Evolutionary conservation across 2,888 invertebrate species (phyloP).

Genomic region (Asteroscopus sphinx): DNA sequence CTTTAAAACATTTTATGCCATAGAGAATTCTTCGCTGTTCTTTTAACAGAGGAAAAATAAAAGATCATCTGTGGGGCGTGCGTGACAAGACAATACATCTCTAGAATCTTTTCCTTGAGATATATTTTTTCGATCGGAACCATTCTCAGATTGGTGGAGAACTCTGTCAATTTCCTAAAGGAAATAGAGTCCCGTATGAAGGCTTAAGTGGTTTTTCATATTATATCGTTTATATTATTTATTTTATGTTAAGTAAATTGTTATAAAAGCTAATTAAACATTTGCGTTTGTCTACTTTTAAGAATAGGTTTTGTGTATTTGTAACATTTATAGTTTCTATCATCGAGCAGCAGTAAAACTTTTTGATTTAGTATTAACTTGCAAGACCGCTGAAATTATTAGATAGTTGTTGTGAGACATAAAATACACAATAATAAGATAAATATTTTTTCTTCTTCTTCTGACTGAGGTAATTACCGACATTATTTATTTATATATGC

Average conservation of each 20-base stretch:
- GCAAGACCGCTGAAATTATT: too few species aligned
- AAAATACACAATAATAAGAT: too few species aligned
- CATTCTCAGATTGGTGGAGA: constrained; percentile 54
- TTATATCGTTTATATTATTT: constrained; percentile 4
- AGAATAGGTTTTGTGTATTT: too few species aligned
- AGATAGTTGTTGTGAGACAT: too few species aligned
- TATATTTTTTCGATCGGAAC: constrained; percentile 62
- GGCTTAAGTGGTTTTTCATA: constrained; percentile 19
- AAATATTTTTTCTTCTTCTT: too few species aligned
- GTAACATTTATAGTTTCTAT: too few species aligned
- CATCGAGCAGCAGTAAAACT: too few species aligned
- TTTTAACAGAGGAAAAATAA: constrained; percentile 49
- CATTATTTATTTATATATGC: too few species aligned
- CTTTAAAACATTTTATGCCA: constrained; percentile 42
- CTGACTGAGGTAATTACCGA: too few species aligned
- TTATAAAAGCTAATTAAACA: too few species aligned
- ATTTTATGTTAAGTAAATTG: constrained; percentile 20
- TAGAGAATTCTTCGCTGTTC: constrained; percentile 25
- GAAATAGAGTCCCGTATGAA: constrained; percentile 62
- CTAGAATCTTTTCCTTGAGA: constrained; percentile 54
- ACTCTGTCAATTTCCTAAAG: constrained; percentile 67
- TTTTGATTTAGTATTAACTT: too few species aligned
- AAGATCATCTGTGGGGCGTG: constrained; percentile 49
- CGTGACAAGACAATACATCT: constrained; percentile 63
- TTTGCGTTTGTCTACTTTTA: too few species aligned